phyloP scores from a whole-genome alignment of 2,113 vertebrate genomes.

The Phylloscopus whistleri region DNA sequence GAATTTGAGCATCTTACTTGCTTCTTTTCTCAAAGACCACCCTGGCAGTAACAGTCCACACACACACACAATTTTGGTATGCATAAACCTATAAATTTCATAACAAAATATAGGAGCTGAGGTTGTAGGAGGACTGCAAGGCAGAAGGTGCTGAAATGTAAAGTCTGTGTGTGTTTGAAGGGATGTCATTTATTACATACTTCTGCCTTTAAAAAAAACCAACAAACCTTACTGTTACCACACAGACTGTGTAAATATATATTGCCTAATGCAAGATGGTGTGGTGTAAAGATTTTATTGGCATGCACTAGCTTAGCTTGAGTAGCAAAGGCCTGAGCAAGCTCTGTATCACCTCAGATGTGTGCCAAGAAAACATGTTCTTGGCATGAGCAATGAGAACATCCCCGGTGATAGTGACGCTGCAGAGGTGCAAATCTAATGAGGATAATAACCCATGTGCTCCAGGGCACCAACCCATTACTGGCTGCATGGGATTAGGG shows the following conservation, averaged over 20 bases:
- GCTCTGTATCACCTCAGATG: slow-evolving; percentile 25
- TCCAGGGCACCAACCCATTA: slow-evolving; percentile 25
- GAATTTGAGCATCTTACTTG: slow-evolving; percentile 64
- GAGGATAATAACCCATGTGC: slow-evolving; percentile 30
- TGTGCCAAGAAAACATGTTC: slow-evolving; percentile 45
- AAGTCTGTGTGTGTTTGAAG: slow-evolving; percentile 55
- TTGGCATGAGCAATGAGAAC: slow-evolving; percentile 38
- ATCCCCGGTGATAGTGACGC: slow-evolving; percentile 1
- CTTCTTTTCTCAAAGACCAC: slow-evolving; percentile 64
- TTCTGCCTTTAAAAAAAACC: slow-evolving; percentile 46
- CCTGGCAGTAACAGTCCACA: slow-evolving; percentile 42
- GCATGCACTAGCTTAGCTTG: slow-evolving; percentile 30
- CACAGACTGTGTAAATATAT: slow-evolving; percentile 50
- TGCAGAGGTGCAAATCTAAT: slow-evolving; percentile 51
- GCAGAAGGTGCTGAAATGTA: slow-evolving; percentile 59
- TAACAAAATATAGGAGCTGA: slow-evolving; percentile 55
- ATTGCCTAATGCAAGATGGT: slow-evolving; percentile 18
- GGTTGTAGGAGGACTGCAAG: slow-evolving; percentile 57
- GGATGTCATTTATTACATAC: slow-evolving; percentile 63
- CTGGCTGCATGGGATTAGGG: slow-evolving; percentile 25
- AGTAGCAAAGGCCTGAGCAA: slow-evolving; percentile 32
- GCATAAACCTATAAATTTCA: slow-evolving; percentile 65
- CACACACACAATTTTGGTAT: slow-evolving; percentile 60
- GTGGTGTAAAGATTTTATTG: slow-evolving; percentile 54
- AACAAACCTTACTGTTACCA: slow-evolving; percentile 37